Percentiles rank a stretch among this genome's conserved stretches.
These are phyloP conservation scores for Ochropleura leucogaster DNA, from an alignment of 2,888 invertebrate genomes.

Conservation along the genomic window DNA sequence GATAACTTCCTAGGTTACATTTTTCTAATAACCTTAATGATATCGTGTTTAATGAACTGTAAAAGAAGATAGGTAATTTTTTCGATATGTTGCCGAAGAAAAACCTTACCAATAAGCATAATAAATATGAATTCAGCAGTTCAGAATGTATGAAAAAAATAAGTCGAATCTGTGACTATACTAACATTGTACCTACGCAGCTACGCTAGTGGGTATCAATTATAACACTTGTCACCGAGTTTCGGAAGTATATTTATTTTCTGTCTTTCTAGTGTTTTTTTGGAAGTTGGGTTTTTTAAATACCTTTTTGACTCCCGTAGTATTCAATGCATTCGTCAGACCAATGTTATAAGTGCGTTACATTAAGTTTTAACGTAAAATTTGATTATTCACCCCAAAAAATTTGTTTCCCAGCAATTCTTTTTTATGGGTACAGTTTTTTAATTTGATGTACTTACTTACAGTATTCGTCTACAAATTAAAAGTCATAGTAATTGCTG, in stretches of 20 bases:
- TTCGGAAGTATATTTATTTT: no score
- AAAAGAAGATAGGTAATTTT: background rate
- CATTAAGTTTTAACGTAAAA: background rate
- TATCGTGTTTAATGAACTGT: conserved; percentile 8
- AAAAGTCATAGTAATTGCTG: no score
- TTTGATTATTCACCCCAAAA: background rate
- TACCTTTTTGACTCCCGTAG: no score
- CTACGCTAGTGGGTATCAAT: background rate
- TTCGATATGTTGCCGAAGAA: background rate
- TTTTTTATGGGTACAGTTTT: background rate
- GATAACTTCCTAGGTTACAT: background rate
- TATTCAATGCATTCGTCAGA: no score
- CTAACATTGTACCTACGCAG: no score
- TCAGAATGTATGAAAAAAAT: background rate
- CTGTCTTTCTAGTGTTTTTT: no score
- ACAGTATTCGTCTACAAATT: no score
- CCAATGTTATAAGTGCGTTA: background rate
- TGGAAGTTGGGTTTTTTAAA: no score
- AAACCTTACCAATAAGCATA: background rate
- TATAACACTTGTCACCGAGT: no score
- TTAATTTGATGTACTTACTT: background rate
- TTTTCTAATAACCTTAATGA: background rate
- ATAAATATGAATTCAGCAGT: background rate
- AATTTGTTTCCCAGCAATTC: background rate
- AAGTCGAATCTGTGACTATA: background rate